Conservation (phyloP, 53 echinoderm and acorn worm genomes). For the Echinometra lucunter region DNA sequence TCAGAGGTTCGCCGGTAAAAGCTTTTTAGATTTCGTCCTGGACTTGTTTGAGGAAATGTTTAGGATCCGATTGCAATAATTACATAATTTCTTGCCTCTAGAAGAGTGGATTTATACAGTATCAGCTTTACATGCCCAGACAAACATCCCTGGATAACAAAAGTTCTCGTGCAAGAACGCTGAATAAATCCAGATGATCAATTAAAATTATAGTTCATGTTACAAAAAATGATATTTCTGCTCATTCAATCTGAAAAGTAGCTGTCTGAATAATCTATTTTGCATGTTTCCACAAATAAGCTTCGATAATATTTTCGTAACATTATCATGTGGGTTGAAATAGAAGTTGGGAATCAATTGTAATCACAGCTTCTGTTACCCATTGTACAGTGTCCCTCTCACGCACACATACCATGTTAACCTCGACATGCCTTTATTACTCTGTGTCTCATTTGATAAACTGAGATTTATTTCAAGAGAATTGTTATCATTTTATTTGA, state of each 20-base stretch:
- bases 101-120: slow-evolving; percentile 32
- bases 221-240: slow-evolving; percentile 18
- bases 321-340: slow-evolving; percentile 9
- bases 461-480: neutral
- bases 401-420: neutral
- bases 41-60: slow-evolving; percentile 62
- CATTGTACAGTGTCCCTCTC: neutral
- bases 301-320: neutral
- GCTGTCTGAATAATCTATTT: neutral
- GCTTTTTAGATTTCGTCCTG: neutral
- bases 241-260: slow-evolving; percentile 12
- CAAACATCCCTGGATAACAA: neutral
- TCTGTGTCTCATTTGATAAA: neutral
- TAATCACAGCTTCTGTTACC: neutral
- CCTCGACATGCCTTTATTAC: neutral
- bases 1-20: slow-evolving; percentile 42
- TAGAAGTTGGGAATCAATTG: slow-evolving; percentile 1
- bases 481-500: neutral
- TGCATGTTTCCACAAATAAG: neutral
- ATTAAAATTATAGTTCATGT: slow-evolving; percentile 49
- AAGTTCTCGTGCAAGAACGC: neutral
- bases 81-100: slow-evolving; percentile 59
- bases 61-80: slow-evolving; percentile 64
- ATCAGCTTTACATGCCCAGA: neutral
- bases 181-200: slow-evolving; percentile 29